Percentiles rank a stretch among this genome's conserved stretches.
phyloP scores from a whole-genome alignment of 2,797 vertebrate genomes.

The Premnoplex brunnescens region DNA sequence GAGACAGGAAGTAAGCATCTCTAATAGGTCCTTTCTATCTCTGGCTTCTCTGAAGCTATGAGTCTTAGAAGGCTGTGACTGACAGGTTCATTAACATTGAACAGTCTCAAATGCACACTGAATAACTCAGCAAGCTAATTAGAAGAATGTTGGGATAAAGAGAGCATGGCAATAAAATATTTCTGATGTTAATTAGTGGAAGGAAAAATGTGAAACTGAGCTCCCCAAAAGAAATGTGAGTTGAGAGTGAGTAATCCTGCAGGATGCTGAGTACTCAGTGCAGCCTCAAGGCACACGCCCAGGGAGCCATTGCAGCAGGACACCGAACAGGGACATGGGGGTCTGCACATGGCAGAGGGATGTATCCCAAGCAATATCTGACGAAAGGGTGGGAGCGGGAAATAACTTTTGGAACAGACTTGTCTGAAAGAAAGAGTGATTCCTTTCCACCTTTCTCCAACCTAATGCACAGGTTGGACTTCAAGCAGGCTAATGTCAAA shows the following conservation, averaged over 20 bases:
- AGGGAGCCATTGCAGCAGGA: not conserved
- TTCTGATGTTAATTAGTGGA: constrained; percentile 40
- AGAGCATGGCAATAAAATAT: constrained; percentile 27
- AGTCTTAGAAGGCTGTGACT: constrained; percentile 45
- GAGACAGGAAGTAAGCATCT: not conserved
- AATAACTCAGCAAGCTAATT: constrained; percentile 14
- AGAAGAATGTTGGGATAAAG: not conserved
- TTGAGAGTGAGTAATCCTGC: not conserved
- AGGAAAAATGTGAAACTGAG: not conserved
- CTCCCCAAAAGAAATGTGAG: not conserved
- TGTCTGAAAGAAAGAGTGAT: not conserved
- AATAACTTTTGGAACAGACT: not conserved
- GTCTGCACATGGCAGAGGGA: fast-evolving
- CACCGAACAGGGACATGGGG: fast-evolving
- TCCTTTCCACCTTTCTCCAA: not conserved
- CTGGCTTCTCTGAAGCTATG: not conserved
- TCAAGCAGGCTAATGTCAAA: not conserved
- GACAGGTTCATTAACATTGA: constrained; percentile 48
- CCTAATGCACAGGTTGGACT: fast-evolving
- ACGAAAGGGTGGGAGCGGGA: not conserved
- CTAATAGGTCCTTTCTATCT: not conserved
- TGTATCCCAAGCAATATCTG: not conserved
- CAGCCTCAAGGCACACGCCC: fast-evolving
- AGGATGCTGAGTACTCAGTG: fast-evolving
- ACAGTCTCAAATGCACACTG: not conserved